Base-by-base conservation (phyloP, 2,113 vertebrate genomes). In the Oostethus manadensis region DNA sequence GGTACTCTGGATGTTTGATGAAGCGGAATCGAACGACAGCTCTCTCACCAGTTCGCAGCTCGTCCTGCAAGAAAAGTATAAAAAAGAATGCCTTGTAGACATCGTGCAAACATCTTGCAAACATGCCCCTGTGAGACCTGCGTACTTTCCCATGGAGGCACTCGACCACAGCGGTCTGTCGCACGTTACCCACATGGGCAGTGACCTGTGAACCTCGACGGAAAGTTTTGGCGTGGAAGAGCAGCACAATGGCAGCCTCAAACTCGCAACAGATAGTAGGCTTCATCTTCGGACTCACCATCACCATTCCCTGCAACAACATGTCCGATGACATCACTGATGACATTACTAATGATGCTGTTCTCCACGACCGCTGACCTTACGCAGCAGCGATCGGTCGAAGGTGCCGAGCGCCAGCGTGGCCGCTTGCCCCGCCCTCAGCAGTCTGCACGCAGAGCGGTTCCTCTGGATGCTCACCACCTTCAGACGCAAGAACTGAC, bases 181-280 rank as follows among this genome's bases (percentile, higher is more conserved):
- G 90, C 40, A 99, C 93, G 0, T 98, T 99, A 54, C 95, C 93
- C 54, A 98, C 94, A 0, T 99, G 97, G 23, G 96, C 95, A 0
- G 97, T 99, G 74, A 99, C 97, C 88, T 99, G 97, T 83, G 98
- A 98, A 56, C 97, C 97, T 62, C 94, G 95, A 77, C 94, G 93
- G 84, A 98, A 97, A 62, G 94, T 98, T 2, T 94, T 98, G 35
- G 96, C 93, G 6, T 98, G 96, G 81, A 99, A 99, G 38, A 99
- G 85, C 26, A 99, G 88, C 53, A 99, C 94, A 0, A 99, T 96
- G 83, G 98, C 97, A 0, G 97, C 95, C 84, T 99, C 96, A 64
- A 99, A 99, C 80, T 91, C 89, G 78, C 93, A 97, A 86, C 97
- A 97, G 79, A 99, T 94, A 23, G 92, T 98, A 44, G 97, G 97